phyloP scores from a whole-genome alignment of 2,888 invertebrate species.

The Gibbula magus region DNA sequence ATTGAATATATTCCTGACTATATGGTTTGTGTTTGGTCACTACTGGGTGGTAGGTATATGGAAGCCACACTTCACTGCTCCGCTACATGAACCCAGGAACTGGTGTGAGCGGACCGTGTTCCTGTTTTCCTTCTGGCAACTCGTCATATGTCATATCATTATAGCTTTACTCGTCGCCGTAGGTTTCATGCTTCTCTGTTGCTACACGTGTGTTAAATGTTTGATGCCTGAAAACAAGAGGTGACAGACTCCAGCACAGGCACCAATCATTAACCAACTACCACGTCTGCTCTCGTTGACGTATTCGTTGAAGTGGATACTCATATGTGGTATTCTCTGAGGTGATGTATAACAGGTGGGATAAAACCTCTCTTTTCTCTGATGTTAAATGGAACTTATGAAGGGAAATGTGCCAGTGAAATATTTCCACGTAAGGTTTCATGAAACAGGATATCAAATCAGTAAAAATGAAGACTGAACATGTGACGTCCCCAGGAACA shows the following conservation, averaged over 20 bases:
- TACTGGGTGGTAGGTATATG: constrained; percentile 86
- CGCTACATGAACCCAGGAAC: constrained; percentile 84
- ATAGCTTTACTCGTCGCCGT: constrained; percentile 69
- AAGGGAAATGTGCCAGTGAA: no score
- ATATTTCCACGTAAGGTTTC: no score
- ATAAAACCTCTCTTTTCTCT: background rate
- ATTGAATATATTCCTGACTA: constrained; percentile 83
- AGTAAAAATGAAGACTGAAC: background rate
- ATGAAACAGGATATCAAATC: background rate
- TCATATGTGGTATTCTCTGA: background rate
- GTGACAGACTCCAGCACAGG: constrained; percentile 24
- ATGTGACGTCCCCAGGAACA: no score
- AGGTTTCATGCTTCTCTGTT: constrained; percentile 49
- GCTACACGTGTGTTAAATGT: constrained; percentile 51
- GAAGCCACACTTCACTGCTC: constrained; percentile 85
- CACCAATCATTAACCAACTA: no score
- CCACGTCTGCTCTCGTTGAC: no score
- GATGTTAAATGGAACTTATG: no score
- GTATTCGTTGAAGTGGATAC: no score
- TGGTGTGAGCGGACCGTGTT: constrained; percentile 88
- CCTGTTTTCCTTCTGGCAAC: constrained; percentile 84
- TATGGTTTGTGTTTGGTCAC: constrained; percentile 87
- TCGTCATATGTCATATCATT: constrained; percentile 83
- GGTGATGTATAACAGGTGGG: background rate
- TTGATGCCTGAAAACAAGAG: constrained; percentile 36